Conservation (phyloP, 1,140 invertebrate species). For the Heterodera carotae region DNA sequence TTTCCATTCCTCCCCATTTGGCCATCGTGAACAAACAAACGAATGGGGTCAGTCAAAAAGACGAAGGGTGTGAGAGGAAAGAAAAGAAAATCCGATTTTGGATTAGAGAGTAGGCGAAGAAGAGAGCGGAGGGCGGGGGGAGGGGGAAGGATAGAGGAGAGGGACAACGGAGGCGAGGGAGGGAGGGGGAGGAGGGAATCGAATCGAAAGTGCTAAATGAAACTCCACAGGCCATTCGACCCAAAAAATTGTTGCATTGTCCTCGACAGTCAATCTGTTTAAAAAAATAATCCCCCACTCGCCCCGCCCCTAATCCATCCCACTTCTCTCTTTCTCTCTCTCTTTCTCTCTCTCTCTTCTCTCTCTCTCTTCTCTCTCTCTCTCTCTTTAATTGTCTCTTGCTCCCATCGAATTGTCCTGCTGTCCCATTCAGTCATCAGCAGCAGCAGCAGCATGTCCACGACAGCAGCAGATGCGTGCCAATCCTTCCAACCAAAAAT, state of each 20-base stretch:
- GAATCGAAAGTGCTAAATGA: not conserved
- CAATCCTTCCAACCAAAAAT: not conserved
- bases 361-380: too few species aligned
- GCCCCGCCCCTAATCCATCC: too few species aligned
- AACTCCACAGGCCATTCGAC: not conserved
- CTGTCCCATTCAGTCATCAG: too few species aligned
- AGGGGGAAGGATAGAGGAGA: not conserved
- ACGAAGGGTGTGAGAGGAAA: not conserved
- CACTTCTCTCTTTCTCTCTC: too few species aligned
- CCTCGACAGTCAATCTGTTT: not conserved
- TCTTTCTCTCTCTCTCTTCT: too few species aligned
- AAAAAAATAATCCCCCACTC: not conserved
- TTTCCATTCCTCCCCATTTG: not conserved
- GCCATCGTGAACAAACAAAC: conserved; percentile 10
- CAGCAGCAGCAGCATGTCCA: too few species aligned
- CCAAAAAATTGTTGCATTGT: too few species aligned
- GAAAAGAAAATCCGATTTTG: conserved; percentile 5
- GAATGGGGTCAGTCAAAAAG: not conserved
- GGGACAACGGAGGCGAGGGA: not conserved
- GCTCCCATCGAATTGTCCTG: too few species aligned
- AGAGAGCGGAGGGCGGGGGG: not conserved
- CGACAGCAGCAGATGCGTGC: not conserved
- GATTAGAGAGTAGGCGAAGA: not conserved
- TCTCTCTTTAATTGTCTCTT: too few species aligned
- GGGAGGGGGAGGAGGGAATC: not conserved